Conservation (phyloP, 2,797 vertebrate species). For the Dendrocincla fuliginosa region DNA sequence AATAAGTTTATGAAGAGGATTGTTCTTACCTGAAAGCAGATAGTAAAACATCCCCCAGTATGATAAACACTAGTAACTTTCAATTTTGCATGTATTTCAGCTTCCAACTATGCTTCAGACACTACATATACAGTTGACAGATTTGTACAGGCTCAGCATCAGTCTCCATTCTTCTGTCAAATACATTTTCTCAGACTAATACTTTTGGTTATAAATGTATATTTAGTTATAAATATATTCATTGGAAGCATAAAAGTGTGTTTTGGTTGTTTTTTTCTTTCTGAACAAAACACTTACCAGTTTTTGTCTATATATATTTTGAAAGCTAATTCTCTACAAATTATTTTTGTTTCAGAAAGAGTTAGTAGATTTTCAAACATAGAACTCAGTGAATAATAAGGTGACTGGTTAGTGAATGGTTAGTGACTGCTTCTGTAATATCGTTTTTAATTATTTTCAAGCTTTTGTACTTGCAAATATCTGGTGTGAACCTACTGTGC, state of each 20-base stretch:
- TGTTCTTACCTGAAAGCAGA: constrained; percentile 6
- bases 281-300: neutral
- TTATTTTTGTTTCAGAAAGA: neutral
- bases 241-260: neutral
- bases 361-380: neutral
- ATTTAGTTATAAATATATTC: neutral
- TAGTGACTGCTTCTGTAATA: neutral
- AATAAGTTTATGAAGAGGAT: neutral
- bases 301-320: neutral
- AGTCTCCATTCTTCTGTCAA: neutral
- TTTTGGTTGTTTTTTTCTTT: neutral
- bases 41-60: neutral
- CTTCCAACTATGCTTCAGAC: neutral
- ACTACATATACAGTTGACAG: neutral
- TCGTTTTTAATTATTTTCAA: neutral
- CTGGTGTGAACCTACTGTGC: neutral
- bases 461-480: neutral
- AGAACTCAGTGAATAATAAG: neutral
- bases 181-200: neutral
- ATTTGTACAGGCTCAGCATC: neutral
- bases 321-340: neutral
- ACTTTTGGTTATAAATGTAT: neutral
- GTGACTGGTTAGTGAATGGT: neutral
- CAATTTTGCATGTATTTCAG: neutral
- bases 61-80: neutral